Conservation (phyloP, 2,113 vertebrate genomes). For the Gallinago media region DNA sequence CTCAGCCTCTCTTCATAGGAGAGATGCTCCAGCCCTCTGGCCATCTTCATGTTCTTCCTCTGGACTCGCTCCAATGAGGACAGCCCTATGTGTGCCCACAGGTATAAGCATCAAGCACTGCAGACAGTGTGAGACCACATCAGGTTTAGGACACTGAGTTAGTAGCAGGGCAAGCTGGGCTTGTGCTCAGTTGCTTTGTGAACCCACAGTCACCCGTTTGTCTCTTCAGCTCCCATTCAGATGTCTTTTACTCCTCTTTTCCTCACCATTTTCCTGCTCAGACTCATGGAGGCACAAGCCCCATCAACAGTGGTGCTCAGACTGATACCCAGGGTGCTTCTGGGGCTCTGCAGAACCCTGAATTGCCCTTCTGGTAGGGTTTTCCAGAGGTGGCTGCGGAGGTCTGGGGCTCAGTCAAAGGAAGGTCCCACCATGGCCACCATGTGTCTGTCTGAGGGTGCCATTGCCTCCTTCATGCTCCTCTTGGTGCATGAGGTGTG, state of each 20-base stretch:
- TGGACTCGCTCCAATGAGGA: not conserved
- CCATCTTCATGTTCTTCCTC: not conserved
- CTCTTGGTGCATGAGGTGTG: rapidly evolving
- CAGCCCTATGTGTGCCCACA: not conserved
- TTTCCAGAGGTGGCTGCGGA: not conserved
- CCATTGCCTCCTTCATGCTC: not conserved
- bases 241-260: not conserved
- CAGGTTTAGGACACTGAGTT: not conserved
- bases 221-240: not conserved
- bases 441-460: not conserved
- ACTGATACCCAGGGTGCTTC: not conserved
- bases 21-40: not conserved
- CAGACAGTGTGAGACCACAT: not conserved
- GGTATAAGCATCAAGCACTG: rapidly evolving
- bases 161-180: not conserved
- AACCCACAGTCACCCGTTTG: not conserved
- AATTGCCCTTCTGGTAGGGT: rapidly evolving
- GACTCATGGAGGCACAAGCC: not conserved
- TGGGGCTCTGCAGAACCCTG: not conserved
- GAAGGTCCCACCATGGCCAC: not conserved
- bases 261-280: not conserved
- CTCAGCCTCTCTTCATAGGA: not conserved
- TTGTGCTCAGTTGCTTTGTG: rapidly evolving
- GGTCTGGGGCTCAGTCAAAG: rapidly evolving
- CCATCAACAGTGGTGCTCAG: rapidly evolving